These are phyloP conservation scores for Papilio helenus DNA, from an alignment of 1,140 invertebrate species.

Conservation along the genomic window DNA sequence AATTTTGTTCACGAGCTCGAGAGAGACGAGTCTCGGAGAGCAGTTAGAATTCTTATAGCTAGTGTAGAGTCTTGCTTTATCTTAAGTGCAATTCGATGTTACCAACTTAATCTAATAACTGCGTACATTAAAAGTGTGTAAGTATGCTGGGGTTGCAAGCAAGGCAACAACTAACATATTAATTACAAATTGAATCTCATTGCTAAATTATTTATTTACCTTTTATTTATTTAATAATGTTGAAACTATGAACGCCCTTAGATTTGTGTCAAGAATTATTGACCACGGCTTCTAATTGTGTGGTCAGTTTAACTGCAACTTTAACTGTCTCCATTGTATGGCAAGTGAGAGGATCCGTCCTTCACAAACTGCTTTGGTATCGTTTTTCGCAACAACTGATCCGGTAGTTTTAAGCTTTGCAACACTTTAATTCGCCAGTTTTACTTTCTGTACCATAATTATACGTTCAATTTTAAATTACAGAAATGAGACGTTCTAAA, in stretches of 20 bases:
- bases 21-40: too few relatives aligned
- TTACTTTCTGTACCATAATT: background rate
- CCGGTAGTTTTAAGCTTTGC: background rate
- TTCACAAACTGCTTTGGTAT: background rate
- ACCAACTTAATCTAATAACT: background rate
- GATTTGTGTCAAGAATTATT: background rate
- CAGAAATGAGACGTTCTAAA: background rate
- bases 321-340: background rate
- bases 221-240: constrained; percentile 2
- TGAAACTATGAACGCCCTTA: background rate
- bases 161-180: background rate
- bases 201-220: background rate
- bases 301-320: background rate
- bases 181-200: too few relatives aligned
- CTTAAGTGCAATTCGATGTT: background rate
- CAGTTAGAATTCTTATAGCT: too few relatives aligned
- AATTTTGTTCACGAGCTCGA: background rate
- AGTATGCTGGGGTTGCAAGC: background rate
- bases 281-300: background rate
- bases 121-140: too few relatives aligned
- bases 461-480: background rate
- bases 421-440: background rate
- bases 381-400: constrained; percentile 12
- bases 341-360: background rate
- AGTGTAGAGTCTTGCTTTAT: too few relatives aligned